These are phyloP conservation scores for Cossypha dichroa DNA, from an alignment of 2,797 vertebrate species.

Conservation along the genomic window DNA sequence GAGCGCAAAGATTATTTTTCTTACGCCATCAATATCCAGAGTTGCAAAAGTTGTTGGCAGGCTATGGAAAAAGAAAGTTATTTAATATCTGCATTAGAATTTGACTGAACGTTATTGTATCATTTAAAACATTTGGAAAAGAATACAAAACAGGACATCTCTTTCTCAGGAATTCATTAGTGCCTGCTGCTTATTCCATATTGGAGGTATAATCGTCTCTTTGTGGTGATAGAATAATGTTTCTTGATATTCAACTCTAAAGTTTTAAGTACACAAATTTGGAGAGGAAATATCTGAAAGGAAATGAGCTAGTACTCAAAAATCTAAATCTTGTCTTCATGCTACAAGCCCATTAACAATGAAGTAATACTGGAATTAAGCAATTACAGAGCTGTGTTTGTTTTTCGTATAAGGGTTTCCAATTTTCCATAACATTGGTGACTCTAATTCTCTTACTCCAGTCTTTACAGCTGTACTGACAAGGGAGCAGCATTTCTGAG, in stretches of 20 bases:
- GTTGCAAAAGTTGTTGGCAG: slow-evolving; percentile 98
- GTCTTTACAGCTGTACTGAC: background rate
- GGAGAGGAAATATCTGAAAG: background rate
- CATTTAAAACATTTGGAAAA: background rate
- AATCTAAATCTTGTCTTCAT: background rate
- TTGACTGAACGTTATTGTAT: background rate
- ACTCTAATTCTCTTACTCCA: background rate
- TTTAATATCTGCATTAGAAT: background rate
- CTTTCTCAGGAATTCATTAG: background rate
- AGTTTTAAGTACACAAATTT: background rate
- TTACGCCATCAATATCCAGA: slow-evolving; percentile 94
- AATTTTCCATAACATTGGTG: background rate
- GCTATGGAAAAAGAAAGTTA: slow-evolving; percentile 74
- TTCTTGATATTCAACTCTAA: background rate
- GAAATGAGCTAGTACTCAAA: background rate
- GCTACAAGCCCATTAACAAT: background rate
- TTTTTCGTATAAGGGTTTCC: background rate
- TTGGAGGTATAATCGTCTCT: background rate
- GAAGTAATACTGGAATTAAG: background rate
- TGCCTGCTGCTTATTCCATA: background rate
- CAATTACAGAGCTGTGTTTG: background rate
- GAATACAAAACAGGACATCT: background rate
- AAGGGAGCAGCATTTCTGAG: background rate
- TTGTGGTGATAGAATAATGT: background rate
- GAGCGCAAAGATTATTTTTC: slow-evolving; percentile 98